A percentile compares a stretch with the other conserved stretches of the same genome.
Evolutionary conservation across 2,797 vertebrate genomes (phyloP).

Genomic region (Silurus lanzhouensis): DNA sequence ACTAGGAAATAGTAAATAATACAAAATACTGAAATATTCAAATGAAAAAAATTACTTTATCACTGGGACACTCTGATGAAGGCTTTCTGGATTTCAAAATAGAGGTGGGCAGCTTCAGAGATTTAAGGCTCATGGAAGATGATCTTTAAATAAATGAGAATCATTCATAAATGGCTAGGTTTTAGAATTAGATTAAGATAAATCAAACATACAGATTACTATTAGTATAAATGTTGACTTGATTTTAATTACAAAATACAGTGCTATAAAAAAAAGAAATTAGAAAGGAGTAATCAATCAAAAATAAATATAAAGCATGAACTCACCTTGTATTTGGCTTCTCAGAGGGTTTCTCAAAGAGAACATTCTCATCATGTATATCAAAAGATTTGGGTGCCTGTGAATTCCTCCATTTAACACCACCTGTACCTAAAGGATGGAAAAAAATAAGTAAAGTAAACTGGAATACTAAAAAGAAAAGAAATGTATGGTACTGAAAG

Average conservation of each 20-base stretch:
- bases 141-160: slow-evolving; percentile 13
- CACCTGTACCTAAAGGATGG: slow-evolving; percentile 26
- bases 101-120: slow-evolving; percentile 45
- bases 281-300: not conserved
- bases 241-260: not conserved
- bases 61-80: not conserved
- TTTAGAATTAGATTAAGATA: not conserved
- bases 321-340: slow-evolving; percentile 34
- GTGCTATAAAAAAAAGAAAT: not conserved
- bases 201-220: not conserved
- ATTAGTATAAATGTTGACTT: not conserved
- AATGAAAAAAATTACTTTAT: slow-evolving; percentile 34
- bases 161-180: not conserved
- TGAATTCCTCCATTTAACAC: not conserved
- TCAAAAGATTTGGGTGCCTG: slow-evolving; percentile 22
- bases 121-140: slow-evolving; percentile 5
- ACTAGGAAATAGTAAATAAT: not conserved
- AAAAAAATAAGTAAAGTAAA: not conserved
- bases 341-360: slow-evolving; percentile 15
- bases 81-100: slow-evolving; percentile 44
- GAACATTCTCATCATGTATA: slow-evolving; percentile 43
- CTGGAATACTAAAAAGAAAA: not conserved
- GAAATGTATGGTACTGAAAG: not conserved
- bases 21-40: not conserved
- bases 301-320: not conserved